These are phyloP conservation scores for Zosterops pallidus DNA, from an alignment of 2,113 vertebrate genomes.

Conservation along the genomic window DNA sequence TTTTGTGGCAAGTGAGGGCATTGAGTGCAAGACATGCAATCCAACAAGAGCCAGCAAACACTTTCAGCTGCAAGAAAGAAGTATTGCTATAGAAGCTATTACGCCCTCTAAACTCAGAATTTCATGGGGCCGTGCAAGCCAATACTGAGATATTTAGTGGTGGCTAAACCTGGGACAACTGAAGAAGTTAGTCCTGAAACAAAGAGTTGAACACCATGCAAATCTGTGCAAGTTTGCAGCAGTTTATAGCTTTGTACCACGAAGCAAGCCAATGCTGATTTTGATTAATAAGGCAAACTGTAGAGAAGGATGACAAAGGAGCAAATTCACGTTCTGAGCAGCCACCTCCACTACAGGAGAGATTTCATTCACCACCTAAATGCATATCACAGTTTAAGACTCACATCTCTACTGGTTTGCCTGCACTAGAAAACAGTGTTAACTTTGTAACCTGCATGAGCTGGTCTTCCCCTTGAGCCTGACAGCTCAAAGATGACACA, in stretches of 20 bases:
- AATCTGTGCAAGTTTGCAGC: not conserved
- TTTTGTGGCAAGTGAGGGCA: not conserved
- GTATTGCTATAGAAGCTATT: not conserved
- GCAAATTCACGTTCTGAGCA: not conserved
- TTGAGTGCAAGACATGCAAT: not conserved
- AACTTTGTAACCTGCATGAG: not conserved
- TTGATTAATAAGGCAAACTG: not conserved
- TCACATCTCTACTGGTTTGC: not conserved
- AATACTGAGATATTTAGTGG: not conserved
- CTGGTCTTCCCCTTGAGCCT: not conserved
- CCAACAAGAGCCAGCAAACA: not conserved
- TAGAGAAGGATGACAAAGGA: not conserved
- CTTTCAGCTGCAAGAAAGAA: not conserved
- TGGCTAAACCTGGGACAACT: not conserved
- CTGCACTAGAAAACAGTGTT: not conserved
- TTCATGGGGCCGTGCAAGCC: not conserved
- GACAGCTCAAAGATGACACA: not conserved
- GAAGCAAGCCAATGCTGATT: conserved; percentile 1
- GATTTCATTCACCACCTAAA: not conserved
- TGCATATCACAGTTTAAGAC: not conserved
- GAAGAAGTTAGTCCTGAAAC: conserved; percentile 19
- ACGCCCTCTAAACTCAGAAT: not conserved
- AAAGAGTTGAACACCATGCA: not conserved
- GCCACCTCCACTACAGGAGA: not conserved
- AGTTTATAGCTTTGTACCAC: not conserved